Evolutionary conservation across 37 sponge, comb jelly and placozoan species (phyloP), one percentile per base, ranked within the genome.

Genomic region (Agelas oroides): DNA sequence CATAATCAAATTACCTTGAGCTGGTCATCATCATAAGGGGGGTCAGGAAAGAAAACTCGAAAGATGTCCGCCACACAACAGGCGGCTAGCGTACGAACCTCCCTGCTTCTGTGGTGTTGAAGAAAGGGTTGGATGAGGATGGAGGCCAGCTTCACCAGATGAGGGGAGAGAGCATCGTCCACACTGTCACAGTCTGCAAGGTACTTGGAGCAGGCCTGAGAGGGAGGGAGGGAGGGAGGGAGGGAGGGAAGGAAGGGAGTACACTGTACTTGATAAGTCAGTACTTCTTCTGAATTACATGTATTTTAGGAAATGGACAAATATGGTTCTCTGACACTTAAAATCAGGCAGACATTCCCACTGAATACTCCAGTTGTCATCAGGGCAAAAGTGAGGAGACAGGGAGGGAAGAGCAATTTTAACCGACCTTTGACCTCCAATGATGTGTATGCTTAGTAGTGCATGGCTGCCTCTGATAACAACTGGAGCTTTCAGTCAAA

Each of bases 1-100:
- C n/a, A n/a, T n/a, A n/a, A n/a, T n/a, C n/a, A n/a, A n/a, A n/a
- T 31, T 20, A 95, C 96, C 83, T 87, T 87, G 11, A 84, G 53
- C 20, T 95, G 80, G 13, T 89, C 85, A 41, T 87, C 85, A 46
- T 83, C 85, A 62, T 94, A 96, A 11, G 97, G 97, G 14, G 95
- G 92, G 23, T 89, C 83, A 19, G 97, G 97, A 59, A 86, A 89
- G 57, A 60, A 97, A 17, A 97, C 67, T 20, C 95, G 72, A 57
- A 97, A 76, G 19, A 97, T 58, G 16, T 97, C 92, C 24, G 91
- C 90, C 78, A 87, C 78, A 60, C 84, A 86, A 23, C 84, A 87
- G 33, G 90, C 88, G 33, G 82, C 83, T 34, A 92, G 84, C 5
- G 92, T 46, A 19, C 85, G 68, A 32, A 97, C 90, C 20, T 86